Base-by-base conservation (phyloP, 2,888 invertebrate species). In the Chydorus sphaericus region DNA sequence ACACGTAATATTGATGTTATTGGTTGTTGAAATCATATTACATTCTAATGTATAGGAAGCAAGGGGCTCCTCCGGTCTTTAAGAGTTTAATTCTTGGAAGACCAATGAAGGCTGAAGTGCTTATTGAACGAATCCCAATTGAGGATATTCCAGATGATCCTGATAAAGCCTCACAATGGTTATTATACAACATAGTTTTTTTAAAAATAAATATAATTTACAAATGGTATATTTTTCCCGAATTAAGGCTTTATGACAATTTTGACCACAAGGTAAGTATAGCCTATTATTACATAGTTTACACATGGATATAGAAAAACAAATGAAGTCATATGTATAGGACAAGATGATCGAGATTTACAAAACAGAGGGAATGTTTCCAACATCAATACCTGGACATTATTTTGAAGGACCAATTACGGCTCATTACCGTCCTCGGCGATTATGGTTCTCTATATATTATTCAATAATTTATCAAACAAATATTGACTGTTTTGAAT, bases 221-320 rank as follows among this genome's bases (percentile, higher is more conserved):
- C n/a, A n/a, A n/a, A n/a, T n/a, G n/a, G n/a, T n/a, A n/a, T n/a
- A n/a, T n/a, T n/a, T n/a, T n/a, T n/a, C n/a, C n/a, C n/a, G n/a
- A n/a, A n/a, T n/a, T n/a, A n/a, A n/a, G n/a, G 44, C 71, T 94
- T 58, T 83, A 88, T 63, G 76, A 86, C 55, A 72, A 87, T 33
- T 96, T 86, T 68, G 78, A 83, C 61, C 75, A 79, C 63, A 92
- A 91, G 76, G 89, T 88, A n/a, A n/a, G n/a, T n/a, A n/a, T n/a
- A n/a, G n/a, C n/a, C n/a, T n/a, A n/a, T n/a, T n/a, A n/a, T n/a
- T n/a, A n/a, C n/a, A n/a, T n/a, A n/a, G n/a, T n/a, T n/a, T n/a
- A n/a, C n/a, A n/a, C n/a, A n/a, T n/a, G n/a, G n/a, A n/a, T n/a
- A n/a, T n/a, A 33, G 14, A 33, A 33, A 14, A 14, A n/a, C 1